Conservation (phyloP, 2,888 invertebrate genomes). For the Cetonia aurata region DNA sequence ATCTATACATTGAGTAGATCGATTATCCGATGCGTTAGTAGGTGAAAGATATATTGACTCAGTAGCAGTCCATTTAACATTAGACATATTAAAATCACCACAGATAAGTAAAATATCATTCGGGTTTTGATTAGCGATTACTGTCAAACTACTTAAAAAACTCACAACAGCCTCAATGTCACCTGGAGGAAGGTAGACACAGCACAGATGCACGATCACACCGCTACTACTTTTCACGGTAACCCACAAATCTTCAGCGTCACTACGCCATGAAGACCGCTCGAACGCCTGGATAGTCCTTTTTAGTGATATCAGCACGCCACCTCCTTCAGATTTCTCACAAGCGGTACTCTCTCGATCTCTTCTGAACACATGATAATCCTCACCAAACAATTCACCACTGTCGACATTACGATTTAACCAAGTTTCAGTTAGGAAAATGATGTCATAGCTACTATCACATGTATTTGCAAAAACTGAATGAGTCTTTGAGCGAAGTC, state of each 20-base stretch:
- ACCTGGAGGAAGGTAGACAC: not conserved
- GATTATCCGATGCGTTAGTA: not conserved
- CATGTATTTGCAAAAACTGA: too few relatives aligned
- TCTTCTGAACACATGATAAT: conserved; percentile 9
- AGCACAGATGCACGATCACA: not conserved
- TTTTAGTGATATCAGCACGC: conserved; percentile 11
- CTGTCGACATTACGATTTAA: too few relatives aligned
- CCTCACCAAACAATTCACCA: not conserved
- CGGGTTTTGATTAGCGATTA: not conserved
- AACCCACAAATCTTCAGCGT: too few relatives aligned
- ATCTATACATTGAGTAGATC: not conserved
- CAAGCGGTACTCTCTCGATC: conserved; percentile 1
- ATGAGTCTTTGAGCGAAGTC: too few relatives aligned
- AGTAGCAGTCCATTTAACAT: not conserved
- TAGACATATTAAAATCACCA: not conserved
- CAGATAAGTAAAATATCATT: not conserved
- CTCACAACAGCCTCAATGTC: not conserved
- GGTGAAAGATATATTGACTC: too few relatives aligned
- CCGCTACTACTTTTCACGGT: too few relatives aligned
- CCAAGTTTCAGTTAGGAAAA: too few relatives aligned
- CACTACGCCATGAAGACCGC: too few relatives aligned
- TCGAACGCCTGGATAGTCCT: not conserved
- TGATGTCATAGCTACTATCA: too few relatives aligned
- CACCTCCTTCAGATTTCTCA: conserved; percentile 8
- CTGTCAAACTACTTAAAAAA: not conserved